Conservation (phyloP, 2,888 invertebrate species). For the Eudasyphora cyanicolor region DNA sequence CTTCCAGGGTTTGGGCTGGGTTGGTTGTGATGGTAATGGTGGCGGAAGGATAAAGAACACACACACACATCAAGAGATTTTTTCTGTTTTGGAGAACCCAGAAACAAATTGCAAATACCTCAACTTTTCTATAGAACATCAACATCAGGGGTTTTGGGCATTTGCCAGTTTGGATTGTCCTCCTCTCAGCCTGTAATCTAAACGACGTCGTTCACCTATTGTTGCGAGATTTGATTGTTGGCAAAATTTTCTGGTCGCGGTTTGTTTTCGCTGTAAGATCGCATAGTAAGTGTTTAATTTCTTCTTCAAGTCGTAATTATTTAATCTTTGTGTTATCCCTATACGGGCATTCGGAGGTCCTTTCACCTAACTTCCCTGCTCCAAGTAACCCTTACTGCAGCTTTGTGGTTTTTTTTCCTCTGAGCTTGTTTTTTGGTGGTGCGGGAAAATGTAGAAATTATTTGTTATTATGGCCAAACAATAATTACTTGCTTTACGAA, state of each 20-base stretch:
- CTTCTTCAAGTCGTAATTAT: constrained; percentile 63
- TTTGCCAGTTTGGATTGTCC: constrained; percentile 45
- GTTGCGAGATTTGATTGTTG: constrained; percentile 22
- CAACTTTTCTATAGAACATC: neutral
- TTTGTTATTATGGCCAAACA: constrained; percentile 60
- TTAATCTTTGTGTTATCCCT: constrained; percentile 49
- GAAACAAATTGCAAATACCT: constrained; percentile 20
- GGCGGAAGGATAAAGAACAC: constrained; percentile 16
- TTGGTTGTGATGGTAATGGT: neutral
- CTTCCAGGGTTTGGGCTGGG: neutral
- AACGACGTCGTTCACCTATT: constrained; percentile 16
- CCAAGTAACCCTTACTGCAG: neutral
- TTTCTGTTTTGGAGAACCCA: neutral
- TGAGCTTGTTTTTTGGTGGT: neutral
- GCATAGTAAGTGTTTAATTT: constrained; percentile 65
- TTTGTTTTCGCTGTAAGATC: neutral
- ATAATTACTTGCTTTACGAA: neutral
- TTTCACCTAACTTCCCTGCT: neutral
- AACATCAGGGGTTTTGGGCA: constrained; percentile 41
- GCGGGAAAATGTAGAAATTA: constrained; percentile 59
- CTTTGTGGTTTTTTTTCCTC: neutral
- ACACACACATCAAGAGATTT: constrained; percentile 40
- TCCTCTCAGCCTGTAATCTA: constrained; percentile 23
- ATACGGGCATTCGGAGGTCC: neutral
- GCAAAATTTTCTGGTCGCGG: neutral